Base-by-base conservation (phyloP, 2,113 vertebrate species). In the Narcine bancroftii region DNA sequence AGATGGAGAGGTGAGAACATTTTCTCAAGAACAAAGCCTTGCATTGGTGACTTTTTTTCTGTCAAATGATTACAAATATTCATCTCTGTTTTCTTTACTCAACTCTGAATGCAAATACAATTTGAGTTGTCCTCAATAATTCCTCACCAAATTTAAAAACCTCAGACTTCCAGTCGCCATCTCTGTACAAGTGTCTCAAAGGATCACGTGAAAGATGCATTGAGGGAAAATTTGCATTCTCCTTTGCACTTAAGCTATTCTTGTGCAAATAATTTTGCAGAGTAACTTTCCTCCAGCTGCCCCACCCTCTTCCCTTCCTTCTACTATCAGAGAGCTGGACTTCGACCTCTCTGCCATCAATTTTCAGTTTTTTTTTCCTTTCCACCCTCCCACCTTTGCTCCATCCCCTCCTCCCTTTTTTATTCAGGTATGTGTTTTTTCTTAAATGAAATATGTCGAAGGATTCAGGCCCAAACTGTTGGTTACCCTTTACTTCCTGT, bases 141-240 rank as follows among this genome's bases (percentile, higher is more conserved):
- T 76, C 76, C 83, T 87, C 7, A 36, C 29, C 47, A 63, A 33
- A 63, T 63, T 87, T 60, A 36, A 60, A 19, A 60, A n/a, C 33
- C 26, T 93, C 92, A 93, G 92, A 93, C 93, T 94, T 92, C 93
- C 92, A 93, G 94, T 93, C 56, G 93, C 93, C 93, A 92, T 92
- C 92, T 93, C 93, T 93, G 94, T 93, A 93, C 92, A 93, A 94
- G 94, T 0, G 24, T 93, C 94, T 94, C 93, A 94, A 94, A 95
- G 26, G 47, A 89, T 56, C 93, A 92, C 92, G 93, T 76, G 71
- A 75, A 94, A 89, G 36, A 56, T 75, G 83, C 66, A 92, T 89
- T 89, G 50, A 71, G 53, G 60, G 71, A 42, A 73, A 36, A 11
- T 60, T 15, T 47, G 50, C 33, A 79, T 73, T 79, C 92, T 47